Conservation (phyloP, 1,140 invertebrate species). For the Drosophila sechellia region DNA sequence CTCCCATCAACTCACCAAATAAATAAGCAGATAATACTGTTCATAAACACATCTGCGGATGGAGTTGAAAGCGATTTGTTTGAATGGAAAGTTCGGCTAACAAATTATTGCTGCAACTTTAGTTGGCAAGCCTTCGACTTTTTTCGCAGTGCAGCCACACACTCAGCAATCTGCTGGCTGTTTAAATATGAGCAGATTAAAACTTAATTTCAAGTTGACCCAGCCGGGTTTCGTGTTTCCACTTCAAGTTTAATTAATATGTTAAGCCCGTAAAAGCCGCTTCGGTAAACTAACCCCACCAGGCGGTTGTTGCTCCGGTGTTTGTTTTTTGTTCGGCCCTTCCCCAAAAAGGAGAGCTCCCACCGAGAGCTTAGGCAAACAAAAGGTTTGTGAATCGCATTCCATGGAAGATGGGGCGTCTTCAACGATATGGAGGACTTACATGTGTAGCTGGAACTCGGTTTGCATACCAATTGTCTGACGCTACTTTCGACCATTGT, state of each 20-base stretch:
- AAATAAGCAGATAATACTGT: not conserved
- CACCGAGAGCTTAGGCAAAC: slow-evolving; percentile 22
- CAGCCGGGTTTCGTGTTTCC: slow-evolving; percentile 57
- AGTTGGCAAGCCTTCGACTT: too few relatives aligned
- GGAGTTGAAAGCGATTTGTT: not conserved
- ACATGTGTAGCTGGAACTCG: slow-evolving; percentile 29
- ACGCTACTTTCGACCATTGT: not conserved
- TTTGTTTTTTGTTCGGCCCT: slow-evolving; percentile 30
- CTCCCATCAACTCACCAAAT: too few relatives aligned
- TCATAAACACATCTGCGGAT: not conserved
- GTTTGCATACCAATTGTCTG: slow-evolving; percentile 40
- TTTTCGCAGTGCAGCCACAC: slow-evolving; percentile 17
- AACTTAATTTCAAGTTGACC: slow-evolving; percentile 78
- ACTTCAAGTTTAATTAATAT: slow-evolving; percentile 82
- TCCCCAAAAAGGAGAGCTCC: not conserved
- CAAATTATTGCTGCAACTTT: too few relatives aligned
- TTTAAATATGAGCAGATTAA: slow-evolving; percentile 83
- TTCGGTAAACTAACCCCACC: slow-evolving; percentile 63
- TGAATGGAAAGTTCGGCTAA: too few relatives aligned
- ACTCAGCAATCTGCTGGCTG: slow-evolving; percentile 45
- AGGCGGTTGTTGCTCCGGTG: slow-evolving; percentile 15
- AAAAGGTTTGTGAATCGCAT: slow-evolving; percentile 15
- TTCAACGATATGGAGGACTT: slow-evolving; percentile 8
- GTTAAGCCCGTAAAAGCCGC: slow-evolving; percentile 74
- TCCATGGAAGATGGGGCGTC: slow-evolving; percentile 20